Percentiles rank a stretch among this genome's conserved stretches.
Conservation (phyloP, 2,797 vertebrate genomes). For the Pseudochromis fuscus region DNA sequence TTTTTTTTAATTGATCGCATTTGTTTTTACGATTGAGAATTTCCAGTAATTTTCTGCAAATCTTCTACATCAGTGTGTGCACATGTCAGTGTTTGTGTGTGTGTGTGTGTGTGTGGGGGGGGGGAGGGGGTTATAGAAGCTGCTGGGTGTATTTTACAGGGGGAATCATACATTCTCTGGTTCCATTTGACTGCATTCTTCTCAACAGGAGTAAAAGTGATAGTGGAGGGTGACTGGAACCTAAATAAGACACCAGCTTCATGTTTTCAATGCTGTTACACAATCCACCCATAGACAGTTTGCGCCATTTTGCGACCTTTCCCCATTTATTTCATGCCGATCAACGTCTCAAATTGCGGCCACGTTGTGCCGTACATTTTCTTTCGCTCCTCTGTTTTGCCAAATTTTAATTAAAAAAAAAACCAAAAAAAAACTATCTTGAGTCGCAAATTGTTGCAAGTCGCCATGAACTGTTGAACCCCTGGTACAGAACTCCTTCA, state of each 20-base stretch:
- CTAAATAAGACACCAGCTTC: slow-evolving; percentile 4
- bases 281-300: background rate
- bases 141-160: slow-evolving; percentile 28
- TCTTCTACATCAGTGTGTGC: background rate
- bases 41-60: background rate
- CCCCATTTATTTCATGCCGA: background rate
- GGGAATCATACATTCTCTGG: slow-evolving; percentile 34
- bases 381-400: background rate
- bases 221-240: slow-evolving; percentile 7
- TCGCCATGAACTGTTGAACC: background rate
- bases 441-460: slow-evolving; percentile 7
- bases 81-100: background rate
- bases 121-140: background rate
- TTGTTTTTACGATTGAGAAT: no score
- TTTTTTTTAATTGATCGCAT: no score
- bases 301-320: background rate
- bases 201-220: slow-evolving; percentile 22
- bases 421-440: background rate
- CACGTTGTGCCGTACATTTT: background rate
- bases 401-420: background rate
- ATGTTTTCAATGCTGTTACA: background rate
- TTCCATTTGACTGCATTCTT: slow-evolving; percentile 15
- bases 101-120: background rate
- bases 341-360: background rate
- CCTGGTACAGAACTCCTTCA: slow-evolving; percentile 36